A percentile compares a stretch with the other conserved stretches of the same genome.
phyloP scores from a whole-genome alignment of 2,797 vertebrate species.

The Sebastolobus altivelis region DNA sequence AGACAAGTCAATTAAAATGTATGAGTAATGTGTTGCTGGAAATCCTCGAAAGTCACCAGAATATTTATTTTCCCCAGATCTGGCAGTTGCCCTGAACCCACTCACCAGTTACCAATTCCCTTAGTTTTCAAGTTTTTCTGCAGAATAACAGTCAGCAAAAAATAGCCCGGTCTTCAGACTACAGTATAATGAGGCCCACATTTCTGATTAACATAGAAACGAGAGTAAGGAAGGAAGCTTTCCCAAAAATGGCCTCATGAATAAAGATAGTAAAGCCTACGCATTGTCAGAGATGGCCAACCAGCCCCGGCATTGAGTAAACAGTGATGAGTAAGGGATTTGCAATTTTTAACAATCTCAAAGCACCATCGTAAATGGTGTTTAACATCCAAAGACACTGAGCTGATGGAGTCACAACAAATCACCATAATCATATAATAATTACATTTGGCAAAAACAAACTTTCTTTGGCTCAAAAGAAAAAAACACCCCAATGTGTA shows the following conservation, averaged over 20 bases:
- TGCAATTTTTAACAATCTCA: slow-evolving; percentile 42
- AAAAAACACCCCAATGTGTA: neutral
- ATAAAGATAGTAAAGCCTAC: slow-evolving; percentile 60
- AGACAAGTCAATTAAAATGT: slow-evolving; percentile 5
- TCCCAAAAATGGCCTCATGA: slow-evolving; percentile 49
- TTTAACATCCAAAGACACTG: slow-evolving; percentile 30
- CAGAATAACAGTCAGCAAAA: slow-evolving; percentile 35
- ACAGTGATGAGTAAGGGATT: slow-evolving; percentile 62
- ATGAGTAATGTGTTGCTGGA: slow-evolving; percentile 18
- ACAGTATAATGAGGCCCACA: slow-evolving; percentile 41
- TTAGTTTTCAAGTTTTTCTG: slow-evolving; percentile 10
- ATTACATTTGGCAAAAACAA: slow-evolving; percentile 2
- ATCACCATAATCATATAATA: slow-evolving; percentile 11
- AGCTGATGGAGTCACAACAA: slow-evolving; percentile 22
- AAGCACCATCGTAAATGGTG: slow-evolving; percentile 34
- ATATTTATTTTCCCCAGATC: slow-evolving; percentile 17
- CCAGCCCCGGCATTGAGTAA: slow-evolving; percentile 21
- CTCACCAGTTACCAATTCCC: slow-evolving; percentile 16
- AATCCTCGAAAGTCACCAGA: slow-evolving; percentile 18
- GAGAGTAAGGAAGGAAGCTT: slow-evolving; percentile 48
- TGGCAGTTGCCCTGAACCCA: slow-evolving; percentile 27
- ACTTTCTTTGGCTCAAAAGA: neutral
- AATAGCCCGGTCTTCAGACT: slow-evolving; percentile 15
- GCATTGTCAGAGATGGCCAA: slow-evolving; percentile 34
- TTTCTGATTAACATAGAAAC: slow-evolving; percentile 55